Evolutionary conservation across 2,113 vertebrate species (phyloP), one percentile per base, ranked within the genome.

Genomic region (Carettochelys insculpta): DNA sequence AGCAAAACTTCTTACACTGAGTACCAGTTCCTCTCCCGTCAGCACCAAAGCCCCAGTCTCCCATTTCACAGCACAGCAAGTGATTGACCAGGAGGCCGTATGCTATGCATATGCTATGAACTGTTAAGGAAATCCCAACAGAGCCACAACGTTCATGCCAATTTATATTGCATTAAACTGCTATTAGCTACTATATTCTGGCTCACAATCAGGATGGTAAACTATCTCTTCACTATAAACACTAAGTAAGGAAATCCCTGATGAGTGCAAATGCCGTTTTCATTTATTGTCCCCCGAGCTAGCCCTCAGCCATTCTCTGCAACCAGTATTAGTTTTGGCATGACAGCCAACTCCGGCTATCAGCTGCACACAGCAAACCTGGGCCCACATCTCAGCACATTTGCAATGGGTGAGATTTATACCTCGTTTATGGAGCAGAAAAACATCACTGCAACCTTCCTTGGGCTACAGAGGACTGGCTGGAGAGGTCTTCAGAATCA

Each of bases 151-250:
- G 95, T 94, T 96, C 96, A 97, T 97, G 93, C 78, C 90, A 92
- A 96, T 97, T 93, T 94, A 96, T 95, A 96, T 96, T 94, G 90
- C 94, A 96, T 95, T 95, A 92, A 90, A 79, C 80, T 94, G 89
- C 91, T 96, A 96, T 92, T 95, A 95, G 94, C 91, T 83, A 79
- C 89, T 90, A 45, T 80, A 61, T 92, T 92, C 89, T 93, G 87
- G 83, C 25, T 95, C 83, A 83, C 92, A 95, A 97, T 96, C 94
- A 97, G 89, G 89, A 94, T 65, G 87, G 93, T 77, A 78, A 92
- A 96, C 91, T 80, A 78, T 41, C 80, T 95, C 91, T 90, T 94
- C 68, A 81, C 91, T 94, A 92, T 89, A 91, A 95, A 87, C 47
- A 61, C 75, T 95, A 80, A 71, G 76, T 92, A 92, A 88, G 82